Percentiles rank a stretch among this genome's conserved stretches.
phyloP scores from a whole-genome alignment of 1,140 invertebrate species.

The Drosophila kepulauana region DNA sequence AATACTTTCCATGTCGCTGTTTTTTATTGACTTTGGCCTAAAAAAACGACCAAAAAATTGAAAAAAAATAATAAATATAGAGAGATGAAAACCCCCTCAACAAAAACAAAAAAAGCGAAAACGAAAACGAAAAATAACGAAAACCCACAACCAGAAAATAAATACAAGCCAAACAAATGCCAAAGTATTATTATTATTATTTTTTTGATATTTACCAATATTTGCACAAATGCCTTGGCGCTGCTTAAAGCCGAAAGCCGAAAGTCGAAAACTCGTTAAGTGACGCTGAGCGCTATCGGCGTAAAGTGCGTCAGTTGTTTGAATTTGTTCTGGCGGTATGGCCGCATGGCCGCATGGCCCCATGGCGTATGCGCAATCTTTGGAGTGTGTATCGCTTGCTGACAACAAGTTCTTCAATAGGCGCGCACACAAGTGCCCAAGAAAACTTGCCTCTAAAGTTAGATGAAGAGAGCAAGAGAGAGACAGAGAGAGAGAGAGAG shows the following conservation, averaged over 20 bases:
- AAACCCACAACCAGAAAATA: constrained; percentile 31
- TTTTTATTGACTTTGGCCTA: constrained; percentile 29
- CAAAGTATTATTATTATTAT: constrained; percentile 44
- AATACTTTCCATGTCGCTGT: constrained; percentile 3
- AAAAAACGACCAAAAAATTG: constrained; percentile 1
- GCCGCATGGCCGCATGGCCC: constrained; percentile 12
- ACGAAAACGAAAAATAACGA: background rate
- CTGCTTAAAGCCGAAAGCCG: constrained; percentile 1
- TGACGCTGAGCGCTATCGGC: background rate
- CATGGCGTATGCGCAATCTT: constrained; percentile 40
- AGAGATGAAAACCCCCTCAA: background rate
- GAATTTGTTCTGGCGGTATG: constrained; percentile 6
- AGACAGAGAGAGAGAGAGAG: constrained; percentile 1
- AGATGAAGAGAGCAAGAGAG: background rate
- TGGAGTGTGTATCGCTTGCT: background rate
- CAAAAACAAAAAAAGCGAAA: too few relatives aligned
- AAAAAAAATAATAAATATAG: constrained; percentile 5
- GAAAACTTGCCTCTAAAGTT: constrained; percentile 52
- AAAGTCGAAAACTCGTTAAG: constrained; percentile 10
- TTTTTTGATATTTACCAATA: constrained; percentile 47
- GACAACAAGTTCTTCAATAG: constrained; percentile 21
- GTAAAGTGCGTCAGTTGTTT: constrained; percentile 20
- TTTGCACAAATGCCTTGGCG: constrained; percentile 61
- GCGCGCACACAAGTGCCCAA: background rate
- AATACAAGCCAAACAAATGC: constrained; percentile 24